These are phyloP conservation scores for Vanacampus margaritifer DNA, from an alignment of 2,113 vertebrate species.

Conservation along the genomic window DNA sequence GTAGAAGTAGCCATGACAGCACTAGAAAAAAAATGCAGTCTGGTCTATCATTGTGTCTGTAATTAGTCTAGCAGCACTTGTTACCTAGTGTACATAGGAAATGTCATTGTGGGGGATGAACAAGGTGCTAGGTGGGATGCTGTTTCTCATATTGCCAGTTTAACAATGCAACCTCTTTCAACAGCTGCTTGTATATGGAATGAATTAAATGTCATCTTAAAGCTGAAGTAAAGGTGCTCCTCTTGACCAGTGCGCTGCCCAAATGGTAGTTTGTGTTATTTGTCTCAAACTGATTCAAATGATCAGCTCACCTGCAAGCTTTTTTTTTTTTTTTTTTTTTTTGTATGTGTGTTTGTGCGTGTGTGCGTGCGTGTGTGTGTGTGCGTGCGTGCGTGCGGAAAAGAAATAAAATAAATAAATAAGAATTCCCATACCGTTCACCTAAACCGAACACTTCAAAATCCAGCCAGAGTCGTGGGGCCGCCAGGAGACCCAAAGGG, in stretches of 20 bases:
- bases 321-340: no score
- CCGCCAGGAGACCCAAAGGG: no score
- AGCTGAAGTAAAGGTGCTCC: conserved; percentile 12
- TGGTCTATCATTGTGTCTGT: conserved; percentile 61
- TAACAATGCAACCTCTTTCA: conserved; percentile 21
- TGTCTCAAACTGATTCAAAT: no score
- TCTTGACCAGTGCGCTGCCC: not conserved
- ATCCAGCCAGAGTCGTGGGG: no score
- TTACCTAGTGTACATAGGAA: conserved; percentile 65
- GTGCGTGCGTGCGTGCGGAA: no score
- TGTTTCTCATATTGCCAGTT: conserved; percentile 33
- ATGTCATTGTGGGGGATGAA: conserved; percentile 62
- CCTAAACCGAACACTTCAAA: no score
- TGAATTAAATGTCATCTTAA: conserved; percentile 22
- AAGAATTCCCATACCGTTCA: no score
- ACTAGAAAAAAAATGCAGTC: conserved; percentile 47
- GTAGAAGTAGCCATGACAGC: conserved; percentile 64
- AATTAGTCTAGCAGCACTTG: conserved; percentile 69
- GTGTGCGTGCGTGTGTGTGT: no score
- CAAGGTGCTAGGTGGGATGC: conserved; percentile 37
- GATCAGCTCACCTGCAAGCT: no score
- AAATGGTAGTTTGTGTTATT: no score
- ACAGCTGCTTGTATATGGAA: conserved; percentile 14
- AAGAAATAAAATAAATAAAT: no score
- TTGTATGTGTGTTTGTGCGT: no score